Conservation (phyloP, 2,888 invertebrate species). For the Priocnemis perturbator region DNA sequence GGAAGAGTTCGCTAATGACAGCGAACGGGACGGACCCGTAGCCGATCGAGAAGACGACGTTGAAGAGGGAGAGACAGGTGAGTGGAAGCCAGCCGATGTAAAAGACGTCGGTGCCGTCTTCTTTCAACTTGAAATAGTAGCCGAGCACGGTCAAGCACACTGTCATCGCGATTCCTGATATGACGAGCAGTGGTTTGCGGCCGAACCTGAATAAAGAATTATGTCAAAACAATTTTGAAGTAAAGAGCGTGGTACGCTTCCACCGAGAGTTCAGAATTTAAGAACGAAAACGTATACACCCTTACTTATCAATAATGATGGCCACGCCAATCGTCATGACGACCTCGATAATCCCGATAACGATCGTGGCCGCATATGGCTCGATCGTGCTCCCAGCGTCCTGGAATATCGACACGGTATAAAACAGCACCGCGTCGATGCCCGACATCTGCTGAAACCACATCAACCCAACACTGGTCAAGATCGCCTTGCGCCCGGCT, state of each 20-base stretch:
- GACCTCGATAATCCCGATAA: slow-evolving; percentile 77
- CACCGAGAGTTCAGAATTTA: too few species aligned
- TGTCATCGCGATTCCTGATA: slow-evolving; percentile 75
- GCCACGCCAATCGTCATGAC: slow-evolving; percentile 70
- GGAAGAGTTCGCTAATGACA: slow-evolving; percentile 76
- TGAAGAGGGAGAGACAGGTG: slow-evolving; percentile 71
- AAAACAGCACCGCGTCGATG: slow-evolving; percentile 75
- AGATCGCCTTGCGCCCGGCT: slow-evolving; percentile 73
- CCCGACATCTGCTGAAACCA: slow-evolving; percentile 77
- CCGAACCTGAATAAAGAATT: slow-evolving; percentile 71
- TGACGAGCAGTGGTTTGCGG: slow-evolving; percentile 76
- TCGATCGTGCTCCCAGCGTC: slow-evolving; percentile 72
- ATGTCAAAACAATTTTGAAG: too few species aligned
- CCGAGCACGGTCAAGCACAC: slow-evolving; percentile 69
- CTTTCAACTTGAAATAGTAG: slow-evolving; percentile 68
- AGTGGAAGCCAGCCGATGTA: slow-evolving; percentile 74
- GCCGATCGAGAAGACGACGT: slow-evolving; percentile 75
- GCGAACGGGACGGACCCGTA: slow-evolving; percentile 76
- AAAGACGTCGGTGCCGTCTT: slow-evolving; percentile 53
- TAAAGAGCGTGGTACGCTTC: too few species aligned
- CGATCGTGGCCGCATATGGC: slow-evolving; percentile 74
- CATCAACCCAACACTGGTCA: slow-evolving; percentile 76
- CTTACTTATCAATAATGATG: slow-evolving; percentile 74
- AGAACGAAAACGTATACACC: too few species aligned
- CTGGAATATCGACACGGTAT: slow-evolving; percentile 73